Conservation (phyloP, 2,888 invertebrate genomes). For the Trissolcus brochymenae region DNA sequence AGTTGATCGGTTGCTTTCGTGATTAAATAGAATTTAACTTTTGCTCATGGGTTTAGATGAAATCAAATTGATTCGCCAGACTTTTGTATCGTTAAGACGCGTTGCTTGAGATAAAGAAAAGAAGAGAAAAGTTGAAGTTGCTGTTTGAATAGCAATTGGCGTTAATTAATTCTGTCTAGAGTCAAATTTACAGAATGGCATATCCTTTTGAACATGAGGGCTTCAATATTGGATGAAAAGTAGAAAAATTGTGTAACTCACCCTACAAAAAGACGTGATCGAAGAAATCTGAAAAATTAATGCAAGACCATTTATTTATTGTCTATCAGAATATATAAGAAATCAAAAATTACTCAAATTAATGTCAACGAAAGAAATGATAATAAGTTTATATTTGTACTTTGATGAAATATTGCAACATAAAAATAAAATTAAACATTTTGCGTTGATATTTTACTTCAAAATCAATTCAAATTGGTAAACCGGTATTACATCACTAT, state of each 20-base stretch:
- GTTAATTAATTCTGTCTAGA: slow-evolving; percentile 33
- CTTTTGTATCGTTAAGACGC: slow-evolving; percentile 38
- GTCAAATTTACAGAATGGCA: slow-evolving; percentile 25
- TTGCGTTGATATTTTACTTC: slow-evolving; percentile 16
- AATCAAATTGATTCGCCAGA: slow-evolving; percentile 31
- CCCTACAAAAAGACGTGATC: slow-evolving; percentile 91
- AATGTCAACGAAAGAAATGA: too few relatives aligned
- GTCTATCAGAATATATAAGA: too few relatives aligned
- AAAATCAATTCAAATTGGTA: slow-evolving; percentile 21
- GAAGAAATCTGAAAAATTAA: slow-evolving; percentile 85
- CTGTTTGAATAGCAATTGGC: slow-evolving; percentile 42
- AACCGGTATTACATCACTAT: slow-evolving; percentile 33
- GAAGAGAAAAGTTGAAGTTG: slow-evolving; percentile 42
- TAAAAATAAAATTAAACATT: slow-evolving; percentile 35
- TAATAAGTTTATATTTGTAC: too few relatives aligned
- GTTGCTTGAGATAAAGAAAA: slow-evolving; percentile 26
- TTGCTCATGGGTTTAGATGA: slow-evolving; percentile 19
- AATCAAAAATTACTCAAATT: too few relatives aligned
- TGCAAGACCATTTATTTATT: background rate
- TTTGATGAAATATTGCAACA: slow-evolving; percentile 31
- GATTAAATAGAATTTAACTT: slow-evolving; percentile 53
- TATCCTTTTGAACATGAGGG: slow-evolving; percentile 21
- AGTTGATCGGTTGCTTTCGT: slow-evolving; percentile 37
- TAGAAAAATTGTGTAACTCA: slow-evolving; percentile 77
- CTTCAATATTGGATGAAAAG: background rate